phyloP scores from a whole-genome alignment of 1,140 invertebrate species.

The Euborellia annulipes region DNA sequence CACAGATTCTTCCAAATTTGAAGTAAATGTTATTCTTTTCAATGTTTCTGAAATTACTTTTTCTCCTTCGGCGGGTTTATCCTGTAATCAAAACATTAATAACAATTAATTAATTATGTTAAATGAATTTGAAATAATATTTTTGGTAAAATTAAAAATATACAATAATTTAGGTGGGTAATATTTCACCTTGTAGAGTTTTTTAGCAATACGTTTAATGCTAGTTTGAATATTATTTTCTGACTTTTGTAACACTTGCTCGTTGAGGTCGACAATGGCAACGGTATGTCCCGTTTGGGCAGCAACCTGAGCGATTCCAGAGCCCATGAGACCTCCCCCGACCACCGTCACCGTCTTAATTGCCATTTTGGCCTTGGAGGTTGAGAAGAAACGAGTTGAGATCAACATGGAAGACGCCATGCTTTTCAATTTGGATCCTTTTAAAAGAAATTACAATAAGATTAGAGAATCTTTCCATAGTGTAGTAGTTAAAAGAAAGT shows the following conservation, averaged over 20 bases:
- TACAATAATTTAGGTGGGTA: too few species aligned
- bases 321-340: constrained; percentile 74
- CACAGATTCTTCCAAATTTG: constrained; percentile 40
- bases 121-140: too few species aligned
- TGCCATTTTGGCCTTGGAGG: constrained; percentile 17
- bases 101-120: not conserved
- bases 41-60: constrained; percentile 49
- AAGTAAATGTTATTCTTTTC: constrained; percentile 39
- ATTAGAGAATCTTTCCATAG: too few species aligned
- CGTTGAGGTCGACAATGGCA: constrained; percentile 53
- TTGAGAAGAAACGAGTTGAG: constrained; percentile 25
- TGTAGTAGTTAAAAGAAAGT: too few species aligned
- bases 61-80: constrained; percentile 41
- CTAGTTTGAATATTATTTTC: constrained; percentile 47
- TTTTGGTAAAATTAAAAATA: too few species aligned
- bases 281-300: constrained; percentile 63
- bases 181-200: constrained; percentile 53
- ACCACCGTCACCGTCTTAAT: constrained; percentile 74
- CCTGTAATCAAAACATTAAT: constrained; percentile 19
- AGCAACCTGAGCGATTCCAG: constrained; percentile 74
- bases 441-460: too few species aligned
- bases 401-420: constrained; percentile 25
- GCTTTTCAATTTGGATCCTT: too few species aligned
- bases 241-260: constrained; percentile 52
- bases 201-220: constrained; percentile 59